These are phyloP conservation scores for Salvator merianae DNA, from an alignment of 2,113 vertebrate genomes.

Conservation along the genomic window DNA sequence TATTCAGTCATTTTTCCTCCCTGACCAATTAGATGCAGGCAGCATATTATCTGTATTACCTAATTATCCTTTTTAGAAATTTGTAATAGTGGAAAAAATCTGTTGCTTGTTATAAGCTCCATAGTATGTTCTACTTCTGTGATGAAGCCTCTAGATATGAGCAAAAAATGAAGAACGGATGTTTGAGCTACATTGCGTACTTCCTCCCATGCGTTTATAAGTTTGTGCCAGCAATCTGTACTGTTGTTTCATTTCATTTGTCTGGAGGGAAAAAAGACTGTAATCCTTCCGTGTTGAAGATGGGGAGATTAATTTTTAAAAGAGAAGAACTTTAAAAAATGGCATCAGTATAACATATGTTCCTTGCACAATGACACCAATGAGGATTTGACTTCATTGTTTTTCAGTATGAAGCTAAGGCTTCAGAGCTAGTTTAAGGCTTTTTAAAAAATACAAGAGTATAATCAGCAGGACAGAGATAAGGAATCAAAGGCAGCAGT, in stretches of 20 bases:
- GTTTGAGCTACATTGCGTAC: slow-evolving; percentile 19
- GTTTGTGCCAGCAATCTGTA: slow-evolving; percentile 24
- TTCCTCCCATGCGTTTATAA: slow-evolving; percentile 20
- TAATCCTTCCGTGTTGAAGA: slow-evolving; percentile 26
- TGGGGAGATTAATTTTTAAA: slow-evolving; percentile 31
- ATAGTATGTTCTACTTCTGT: slow-evolving; percentile 12
- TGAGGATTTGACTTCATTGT: slow-evolving; percentile 4
- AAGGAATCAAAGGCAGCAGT: not conserved
- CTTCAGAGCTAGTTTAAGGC: not conserved
- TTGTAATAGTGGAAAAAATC: not conserved
- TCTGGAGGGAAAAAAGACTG: not conserved
- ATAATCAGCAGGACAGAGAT: not conserved
- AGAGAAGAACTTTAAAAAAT: slow-evolving; percentile 2
- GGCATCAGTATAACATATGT: slow-evolving; percentile 22
- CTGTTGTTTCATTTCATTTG: slow-evolving; percentile 22
- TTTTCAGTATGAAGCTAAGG: slow-evolving; percentile 9
- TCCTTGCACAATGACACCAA: slow-evolving; percentile 4
- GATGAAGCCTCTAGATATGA: slow-evolving; percentile 35
- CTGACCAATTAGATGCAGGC: slow-evolving; percentile 1
- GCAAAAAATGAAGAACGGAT: slow-evolving; percentile 30
- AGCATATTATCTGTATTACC: slow-evolving; percentile 16
- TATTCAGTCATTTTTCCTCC: not conserved
- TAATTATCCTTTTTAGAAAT: slow-evolving; percentile 16
- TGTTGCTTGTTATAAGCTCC: slow-evolving; percentile 22
- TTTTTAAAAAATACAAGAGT: not conserved